Percentiles rank a stretch among this genome's conserved stretches.
These are phyloP conservation scores for Nesometra sesokonis DNA, from an alignment of 35 echinoderm and acorn worm genomes.

Conservation along the genomic window DNA sequence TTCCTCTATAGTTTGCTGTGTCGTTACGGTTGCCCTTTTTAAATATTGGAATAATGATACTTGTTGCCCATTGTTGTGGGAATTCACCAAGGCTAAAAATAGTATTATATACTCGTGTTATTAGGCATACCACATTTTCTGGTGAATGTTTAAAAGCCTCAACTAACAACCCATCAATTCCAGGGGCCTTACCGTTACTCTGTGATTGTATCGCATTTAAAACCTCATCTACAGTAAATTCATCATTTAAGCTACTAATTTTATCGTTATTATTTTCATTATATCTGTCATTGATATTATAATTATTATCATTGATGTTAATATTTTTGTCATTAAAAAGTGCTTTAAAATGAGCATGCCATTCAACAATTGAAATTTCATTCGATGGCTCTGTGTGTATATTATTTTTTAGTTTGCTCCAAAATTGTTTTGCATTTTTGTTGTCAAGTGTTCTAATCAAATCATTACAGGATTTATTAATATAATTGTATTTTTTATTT, in stretches of 20 bases:
- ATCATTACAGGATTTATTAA: not conserved
- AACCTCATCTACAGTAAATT: too few species aligned
- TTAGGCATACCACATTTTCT: not conserved
- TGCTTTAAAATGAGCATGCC: not conserved
- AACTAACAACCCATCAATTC: too few species aligned
- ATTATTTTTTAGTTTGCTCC: not conserved
- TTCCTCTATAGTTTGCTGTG: too few species aligned
- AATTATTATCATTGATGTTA: too few species aligned
- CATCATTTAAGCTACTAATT: too few species aligned
- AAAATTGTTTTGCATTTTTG: not conserved
- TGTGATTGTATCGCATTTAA: too few species aligned
- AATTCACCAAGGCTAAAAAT: not conserved
- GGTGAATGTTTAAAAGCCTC: too few species aligned
- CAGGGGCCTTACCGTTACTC: too few species aligned
- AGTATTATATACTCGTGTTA: not conserved
- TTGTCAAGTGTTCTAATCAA: not conserved
- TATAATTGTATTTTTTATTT: not conserved
- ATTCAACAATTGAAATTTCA: not conserved
- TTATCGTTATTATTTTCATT: too few species aligned
- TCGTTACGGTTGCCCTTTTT: too few species aligned
- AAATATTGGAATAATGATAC: not conserved
- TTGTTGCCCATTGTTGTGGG: not conserved
- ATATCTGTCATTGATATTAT: too few species aligned
- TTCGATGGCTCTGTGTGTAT: not conserved
- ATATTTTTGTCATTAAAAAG: too few species aligned